Evolutionary conservation across 2,113 vertebrate genomes (phyloP).

Genomic region (Edolisoma coerulescens): DNA sequence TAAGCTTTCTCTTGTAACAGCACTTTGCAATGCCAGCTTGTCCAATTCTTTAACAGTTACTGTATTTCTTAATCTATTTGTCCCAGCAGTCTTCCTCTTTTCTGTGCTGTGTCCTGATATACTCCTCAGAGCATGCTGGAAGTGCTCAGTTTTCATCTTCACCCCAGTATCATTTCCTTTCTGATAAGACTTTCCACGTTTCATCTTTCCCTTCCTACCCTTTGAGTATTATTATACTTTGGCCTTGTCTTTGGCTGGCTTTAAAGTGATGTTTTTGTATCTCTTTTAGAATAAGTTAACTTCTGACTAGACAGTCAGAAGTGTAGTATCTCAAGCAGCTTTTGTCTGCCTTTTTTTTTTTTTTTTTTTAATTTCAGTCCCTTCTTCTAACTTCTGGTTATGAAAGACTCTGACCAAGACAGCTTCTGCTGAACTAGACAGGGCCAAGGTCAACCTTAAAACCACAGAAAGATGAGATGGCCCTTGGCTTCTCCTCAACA

Average conservation of each 20-base stretch:
- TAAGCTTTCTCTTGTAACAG: background rate
- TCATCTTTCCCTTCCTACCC: background rate
- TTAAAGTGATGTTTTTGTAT: background rate
- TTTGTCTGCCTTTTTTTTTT: background rate
- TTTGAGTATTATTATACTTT: background rate
- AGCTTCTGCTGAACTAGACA: background rate
- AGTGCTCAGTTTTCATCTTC: background rate
- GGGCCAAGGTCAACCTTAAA: background rate
- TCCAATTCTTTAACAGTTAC: background rate
- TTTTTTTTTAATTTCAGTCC: background rate
- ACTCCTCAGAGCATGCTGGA: background rate
- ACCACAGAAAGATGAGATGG: background rate
- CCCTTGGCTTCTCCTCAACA: background rate
- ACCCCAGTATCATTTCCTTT: background rate
- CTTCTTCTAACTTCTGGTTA: background rate
- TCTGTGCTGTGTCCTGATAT: background rate
- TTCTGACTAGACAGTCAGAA: background rate
- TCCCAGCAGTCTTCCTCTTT: background rate
- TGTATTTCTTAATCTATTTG: background rate
- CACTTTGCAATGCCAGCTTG: background rate
- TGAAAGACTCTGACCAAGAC: background rate
- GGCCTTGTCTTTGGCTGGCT: background rate
- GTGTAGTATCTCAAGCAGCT: background rate
- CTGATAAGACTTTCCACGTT: background rate
- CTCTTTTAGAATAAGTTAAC: background rate